A percentile compares a stretch with the other conserved stretches of the same genome.
phyloP scores from a whole-genome alignment of 1,140 invertebrate genomes.

The Heliconius nattereri region DNA sequence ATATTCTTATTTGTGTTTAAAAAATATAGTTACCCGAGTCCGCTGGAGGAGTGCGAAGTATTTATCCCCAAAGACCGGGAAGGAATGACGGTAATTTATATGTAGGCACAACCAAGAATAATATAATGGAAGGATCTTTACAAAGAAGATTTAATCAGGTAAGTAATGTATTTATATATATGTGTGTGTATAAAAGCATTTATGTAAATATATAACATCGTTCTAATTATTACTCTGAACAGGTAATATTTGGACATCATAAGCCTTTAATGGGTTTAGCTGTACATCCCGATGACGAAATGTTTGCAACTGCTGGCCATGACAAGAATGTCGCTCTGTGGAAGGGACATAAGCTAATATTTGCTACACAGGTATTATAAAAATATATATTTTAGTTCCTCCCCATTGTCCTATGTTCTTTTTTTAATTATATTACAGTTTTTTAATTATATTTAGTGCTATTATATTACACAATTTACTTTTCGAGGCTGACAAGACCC shows the following conservation, averaged over 20 bases:
- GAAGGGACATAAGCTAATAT: conserved; percentile 92
- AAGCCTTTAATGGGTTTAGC: conserved; percentile 95
- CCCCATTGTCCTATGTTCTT: too few species aligned
- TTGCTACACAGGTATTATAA: conserved; percentile 89
- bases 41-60: conserved; percentile 91
- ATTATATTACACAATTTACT: too few species aligned
- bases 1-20: background rate
- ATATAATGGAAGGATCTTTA: conserved; percentile 95
- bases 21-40: conserved; percentile 87
- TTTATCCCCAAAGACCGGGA: conserved; percentile 92
- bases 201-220: too few species aligned
- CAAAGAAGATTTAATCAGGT: conserved; percentile 94
- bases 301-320: conserved; percentile 95
- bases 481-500: too few species aligned
- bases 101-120: conserved; percentile 95
- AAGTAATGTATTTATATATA: conserved; percentile 28
- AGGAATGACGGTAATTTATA: conserved; percentile 94
- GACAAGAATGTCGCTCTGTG: conserved; percentile 95
- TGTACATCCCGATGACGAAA: conserved; percentile 93
- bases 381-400: too few species aligned
- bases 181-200: too few species aligned
- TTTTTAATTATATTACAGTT: too few species aligned
- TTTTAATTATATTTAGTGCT: too few species aligned
- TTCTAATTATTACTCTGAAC: background rate
- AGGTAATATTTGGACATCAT: conserved; percentile 95